Conservation (phyloP, 2,797 vertebrate species). For the Tarsius wallacei region DNA sequence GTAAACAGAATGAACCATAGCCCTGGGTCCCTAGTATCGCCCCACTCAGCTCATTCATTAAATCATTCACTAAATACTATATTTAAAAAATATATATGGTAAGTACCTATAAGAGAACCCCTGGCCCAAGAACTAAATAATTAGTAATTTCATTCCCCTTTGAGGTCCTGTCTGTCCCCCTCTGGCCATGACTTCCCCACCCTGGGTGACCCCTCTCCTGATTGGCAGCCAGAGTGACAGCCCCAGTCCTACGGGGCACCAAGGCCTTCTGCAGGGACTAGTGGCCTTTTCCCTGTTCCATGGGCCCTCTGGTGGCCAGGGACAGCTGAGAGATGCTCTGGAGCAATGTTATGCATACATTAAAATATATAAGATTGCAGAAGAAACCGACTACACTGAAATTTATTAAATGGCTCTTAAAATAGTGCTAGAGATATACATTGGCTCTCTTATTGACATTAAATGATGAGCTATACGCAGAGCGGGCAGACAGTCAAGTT, state of each 20-base stretch:
- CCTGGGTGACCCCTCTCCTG: neutral
- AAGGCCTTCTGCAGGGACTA: neutral
- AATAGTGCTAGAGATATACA: rapidly evolving
- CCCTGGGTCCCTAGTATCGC: rapidly evolving
- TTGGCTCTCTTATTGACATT: rapidly evolving
- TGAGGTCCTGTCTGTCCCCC: too few species aligned
- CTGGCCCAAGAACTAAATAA: neutral
- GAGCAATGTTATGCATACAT: rapidly evolving
- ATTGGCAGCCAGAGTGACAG: neutral
- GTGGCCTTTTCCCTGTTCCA: neutral
- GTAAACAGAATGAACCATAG: rapidly evolving
- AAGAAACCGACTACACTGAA: neutral
- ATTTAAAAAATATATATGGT: neutral
- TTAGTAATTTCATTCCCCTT: too few species aligned
- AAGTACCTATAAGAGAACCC: rapidly evolving
- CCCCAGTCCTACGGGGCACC: neutral
- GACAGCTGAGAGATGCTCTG: rapidly evolving
- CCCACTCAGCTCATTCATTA: neutral
- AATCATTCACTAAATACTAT: rapidly evolving
- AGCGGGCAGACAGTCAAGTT: neutral
- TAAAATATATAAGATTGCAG: rapidly evolving
- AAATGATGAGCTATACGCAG: rapidly evolving
- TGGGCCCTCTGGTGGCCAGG: rapidly evolving
- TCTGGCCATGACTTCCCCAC: neutral
- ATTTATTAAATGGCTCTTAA: too few species aligned